These are phyloP conservation scores for Sympetrum striolatum DNA, from an alignment of 2,888 invertebrate genomes.

Conservation along the genomic window DNA sequence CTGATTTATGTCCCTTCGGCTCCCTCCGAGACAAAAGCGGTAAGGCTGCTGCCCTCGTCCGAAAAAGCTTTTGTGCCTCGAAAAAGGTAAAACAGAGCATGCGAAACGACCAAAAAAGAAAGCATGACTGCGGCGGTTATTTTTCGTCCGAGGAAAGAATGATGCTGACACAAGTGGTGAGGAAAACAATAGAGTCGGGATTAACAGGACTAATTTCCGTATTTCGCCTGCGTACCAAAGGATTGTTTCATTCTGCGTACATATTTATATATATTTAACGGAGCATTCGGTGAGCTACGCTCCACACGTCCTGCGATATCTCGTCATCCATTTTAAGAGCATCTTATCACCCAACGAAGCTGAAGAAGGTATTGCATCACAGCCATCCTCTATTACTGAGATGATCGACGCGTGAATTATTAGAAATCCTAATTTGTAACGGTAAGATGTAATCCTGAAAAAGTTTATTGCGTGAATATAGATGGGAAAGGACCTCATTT, in stretches of 20 bases:
- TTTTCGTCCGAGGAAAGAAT: not conserved
- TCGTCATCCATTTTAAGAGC: not conserved
- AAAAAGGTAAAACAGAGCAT: constrained; percentile 26
- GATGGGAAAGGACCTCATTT: no score
- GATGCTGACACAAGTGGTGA: constrained; percentile 15
- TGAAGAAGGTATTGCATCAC: not conserved
- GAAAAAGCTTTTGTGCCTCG: constrained; percentile 33
- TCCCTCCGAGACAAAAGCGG: not conserved
- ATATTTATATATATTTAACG: not conserved
- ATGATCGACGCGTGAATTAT: no score
- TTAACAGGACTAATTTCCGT: not conserved
- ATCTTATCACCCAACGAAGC: not conserved
- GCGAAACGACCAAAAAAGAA: constrained; percentile 9
- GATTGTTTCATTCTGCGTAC: not conserved
- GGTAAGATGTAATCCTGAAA: no score
- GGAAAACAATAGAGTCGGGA: not conserved
- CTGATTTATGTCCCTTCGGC: constrained; percentile 4
- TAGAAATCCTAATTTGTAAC: no score
- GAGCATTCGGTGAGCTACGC: not conserved
- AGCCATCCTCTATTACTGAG: no score
- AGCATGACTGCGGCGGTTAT: not conserved
- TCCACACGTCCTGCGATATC: no score
- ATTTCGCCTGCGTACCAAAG: not conserved
- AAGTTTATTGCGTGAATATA: no score
- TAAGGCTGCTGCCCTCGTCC: not conserved